These are phyloP conservation scores for Stegastes partitus DNA, from an alignment of 2,113 vertebrate genomes.

Conservation along the genomic window DNA sequence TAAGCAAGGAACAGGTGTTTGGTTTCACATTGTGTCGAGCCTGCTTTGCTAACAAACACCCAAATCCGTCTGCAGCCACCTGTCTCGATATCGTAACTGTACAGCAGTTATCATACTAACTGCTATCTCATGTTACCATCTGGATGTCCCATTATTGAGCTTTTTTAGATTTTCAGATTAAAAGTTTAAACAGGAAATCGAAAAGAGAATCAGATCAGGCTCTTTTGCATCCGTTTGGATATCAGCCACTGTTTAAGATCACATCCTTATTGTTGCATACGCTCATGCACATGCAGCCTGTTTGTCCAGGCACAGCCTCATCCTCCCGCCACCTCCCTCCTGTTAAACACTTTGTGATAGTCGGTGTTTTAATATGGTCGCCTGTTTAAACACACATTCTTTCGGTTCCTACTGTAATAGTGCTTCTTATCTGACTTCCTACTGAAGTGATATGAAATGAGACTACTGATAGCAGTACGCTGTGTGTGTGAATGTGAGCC, in stretches of 20 bases:
- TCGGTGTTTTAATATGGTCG: conserved; percentile 36
- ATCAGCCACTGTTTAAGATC: conserved; percentile 18
- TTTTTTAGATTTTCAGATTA: conserved; percentile 54
- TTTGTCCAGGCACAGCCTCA: conserved; percentile 61
- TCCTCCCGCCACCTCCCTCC: conserved; percentile 39
- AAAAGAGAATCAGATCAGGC: conserved; percentile 23
- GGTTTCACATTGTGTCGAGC: conserved; percentile 48
- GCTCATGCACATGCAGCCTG: neutral
- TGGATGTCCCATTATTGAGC: conserved; percentile 40
- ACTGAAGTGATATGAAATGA: conserved; percentile 44
- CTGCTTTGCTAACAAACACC: conserved; percentile 37
- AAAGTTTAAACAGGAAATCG: conserved; percentile 40
- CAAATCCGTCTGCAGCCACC: conserved; percentile 47
- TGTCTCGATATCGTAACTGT: conserved; percentile 48
- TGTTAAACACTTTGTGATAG: conserved; percentile 31
- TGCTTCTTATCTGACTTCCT: conserved; percentile 63
- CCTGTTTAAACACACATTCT: conserved; percentile 50
- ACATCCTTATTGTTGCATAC: conserved; percentile 11
- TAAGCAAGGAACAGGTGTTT: conserved; percentile 70
- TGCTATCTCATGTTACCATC: conserved; percentile 54
- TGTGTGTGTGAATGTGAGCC: conserved; percentile 2
- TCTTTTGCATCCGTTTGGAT: conserved; percentile 25
- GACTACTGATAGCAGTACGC: conserved; percentile 34
- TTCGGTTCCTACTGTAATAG: conserved; percentile 13
- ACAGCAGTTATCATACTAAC: conserved; percentile 42